Evolutionary conservation across 2,797 vertebrate species (phyloP).

Genomic region (Chanos chanos): DNA sequence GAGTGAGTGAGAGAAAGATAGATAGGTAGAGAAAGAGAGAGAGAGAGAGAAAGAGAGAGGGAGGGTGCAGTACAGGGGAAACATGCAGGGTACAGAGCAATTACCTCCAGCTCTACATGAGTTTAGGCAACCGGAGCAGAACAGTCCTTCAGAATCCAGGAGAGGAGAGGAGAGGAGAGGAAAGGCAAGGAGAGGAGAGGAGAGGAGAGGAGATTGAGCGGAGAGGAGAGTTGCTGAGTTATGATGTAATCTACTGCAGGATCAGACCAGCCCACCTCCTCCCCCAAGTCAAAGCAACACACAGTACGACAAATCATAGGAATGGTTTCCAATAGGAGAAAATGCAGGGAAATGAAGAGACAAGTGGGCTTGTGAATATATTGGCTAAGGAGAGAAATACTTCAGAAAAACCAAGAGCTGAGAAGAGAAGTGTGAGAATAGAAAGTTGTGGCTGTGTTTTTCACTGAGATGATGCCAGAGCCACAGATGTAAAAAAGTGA

Average conservation of each 20-base stretch:
- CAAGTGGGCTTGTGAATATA: neutral
- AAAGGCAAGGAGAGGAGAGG: conserved; percentile 3
- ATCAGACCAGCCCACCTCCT: no score
- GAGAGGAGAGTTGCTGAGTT: conserved; percentile 10
- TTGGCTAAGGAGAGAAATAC: neutral
- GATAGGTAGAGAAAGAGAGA: conserved; percentile 1
- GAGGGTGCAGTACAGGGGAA: neutral
- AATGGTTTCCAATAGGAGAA: no score
- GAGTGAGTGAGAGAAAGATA: conserved; percentile 8
- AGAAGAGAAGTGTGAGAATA: no score
- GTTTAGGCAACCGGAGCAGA: no score
- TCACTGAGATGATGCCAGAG: no score
- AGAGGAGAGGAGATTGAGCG: neutral
- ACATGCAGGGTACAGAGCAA: neutral
- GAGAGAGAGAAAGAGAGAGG: neutral
- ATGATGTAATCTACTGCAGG: conserved; percentile 23
- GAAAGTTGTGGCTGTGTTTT: no score
- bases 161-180: neutral
- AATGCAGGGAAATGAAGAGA: conserved; percentile 8
- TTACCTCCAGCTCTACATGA: no score
- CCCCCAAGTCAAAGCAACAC: no score
- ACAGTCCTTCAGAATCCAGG: no score
- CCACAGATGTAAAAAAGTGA: no score
- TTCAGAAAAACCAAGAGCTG: no score
- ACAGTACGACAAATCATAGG: no score